A percentile compares a stretch with the other conserved stretches of the same genome.
Conservation (phyloP, 2,113 vertebrate genomes). For the Ariopsis seemanni region DNA sequence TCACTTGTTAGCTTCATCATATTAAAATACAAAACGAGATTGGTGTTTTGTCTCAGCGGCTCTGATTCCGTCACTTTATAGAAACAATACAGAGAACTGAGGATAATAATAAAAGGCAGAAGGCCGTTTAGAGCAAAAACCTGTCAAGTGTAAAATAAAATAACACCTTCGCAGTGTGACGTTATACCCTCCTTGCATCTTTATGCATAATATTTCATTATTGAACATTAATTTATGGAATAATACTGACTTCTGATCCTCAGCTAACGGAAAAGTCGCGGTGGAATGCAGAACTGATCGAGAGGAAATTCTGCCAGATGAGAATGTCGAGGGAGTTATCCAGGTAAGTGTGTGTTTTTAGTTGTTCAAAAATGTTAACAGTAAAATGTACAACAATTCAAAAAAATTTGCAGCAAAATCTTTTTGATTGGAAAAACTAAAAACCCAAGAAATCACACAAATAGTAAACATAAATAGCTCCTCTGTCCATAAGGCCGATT, state of each 20-base stretch:
- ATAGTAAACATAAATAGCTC: neutral
- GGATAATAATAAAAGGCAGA: neutral
- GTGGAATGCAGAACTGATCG: conserved; percentile 63
- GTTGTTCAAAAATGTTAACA: neutral
- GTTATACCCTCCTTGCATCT: neutral
- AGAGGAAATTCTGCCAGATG: conserved; percentile 67
- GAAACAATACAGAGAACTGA: neutral
- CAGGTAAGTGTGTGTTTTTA: conserved; percentile 59
- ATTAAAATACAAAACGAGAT: neutral
- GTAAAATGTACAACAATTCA: neutral
- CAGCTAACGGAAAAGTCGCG: conserved; percentile 75
- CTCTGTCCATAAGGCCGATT: too few relatives aligned
- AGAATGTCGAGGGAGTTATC: conserved; percentile 66
- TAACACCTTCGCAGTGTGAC: neutral
- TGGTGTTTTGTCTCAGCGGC: neutral
- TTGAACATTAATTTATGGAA: neutral
- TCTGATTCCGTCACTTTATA: neutral
- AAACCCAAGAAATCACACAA: neutral
- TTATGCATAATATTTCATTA: neutral
- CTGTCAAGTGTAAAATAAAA: neutral
- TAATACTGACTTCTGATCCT: conserved; percentile 23
- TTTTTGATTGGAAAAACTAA: neutral
- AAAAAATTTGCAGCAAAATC: neutral
- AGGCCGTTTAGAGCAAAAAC: neutral
- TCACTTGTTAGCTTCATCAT: neutral